A percentile compares a stretch with the other conserved stretches of the same genome.
phyloP scores from a whole-genome alignment of 2,113 vertebrate genomes.

The Galeopterus variegatus region DNA sequence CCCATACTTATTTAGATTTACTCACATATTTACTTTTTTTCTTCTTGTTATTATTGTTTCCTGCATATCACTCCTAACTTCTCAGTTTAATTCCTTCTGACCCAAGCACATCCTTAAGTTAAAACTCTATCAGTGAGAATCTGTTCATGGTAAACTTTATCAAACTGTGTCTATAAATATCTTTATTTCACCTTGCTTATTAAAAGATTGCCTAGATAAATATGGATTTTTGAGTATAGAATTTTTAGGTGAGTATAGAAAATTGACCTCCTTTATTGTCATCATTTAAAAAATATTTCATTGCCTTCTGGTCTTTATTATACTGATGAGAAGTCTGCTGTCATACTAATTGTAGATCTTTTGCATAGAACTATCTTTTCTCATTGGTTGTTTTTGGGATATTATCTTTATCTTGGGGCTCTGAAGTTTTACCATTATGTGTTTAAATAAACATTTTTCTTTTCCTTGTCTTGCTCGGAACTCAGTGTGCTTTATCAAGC shows the following conservation, averaged over 20 bases:
- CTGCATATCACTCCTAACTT: not conserved
- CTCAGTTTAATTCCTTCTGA: not conserved
- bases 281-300: not conserved
- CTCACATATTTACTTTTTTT: not conserved
- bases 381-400: conserved; percentile 2
- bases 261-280: not conserved
- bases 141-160: not conserved
- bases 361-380: not conserved
- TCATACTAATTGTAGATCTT: not conserved
- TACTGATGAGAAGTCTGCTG: not conserved
- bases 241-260: not conserved
- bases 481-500: not conserved
- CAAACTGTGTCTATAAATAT: not conserved
- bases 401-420: not conserved
- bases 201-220: not conserved
- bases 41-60: not conserved
- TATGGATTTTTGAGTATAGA: not conserved
- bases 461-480: not conserved
- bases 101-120: not conserved
- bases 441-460: not conserved
- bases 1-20: not conserved
- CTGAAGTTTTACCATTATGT: not conserved
- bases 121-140: not conserved
- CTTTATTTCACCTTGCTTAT: not conserved
- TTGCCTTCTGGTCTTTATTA: not conserved